These are phyloP conservation scores for Montipora foliosa DNA, from an alignment of 64 coral and sea anemone genomes.

Conservation along the genomic window DNA sequence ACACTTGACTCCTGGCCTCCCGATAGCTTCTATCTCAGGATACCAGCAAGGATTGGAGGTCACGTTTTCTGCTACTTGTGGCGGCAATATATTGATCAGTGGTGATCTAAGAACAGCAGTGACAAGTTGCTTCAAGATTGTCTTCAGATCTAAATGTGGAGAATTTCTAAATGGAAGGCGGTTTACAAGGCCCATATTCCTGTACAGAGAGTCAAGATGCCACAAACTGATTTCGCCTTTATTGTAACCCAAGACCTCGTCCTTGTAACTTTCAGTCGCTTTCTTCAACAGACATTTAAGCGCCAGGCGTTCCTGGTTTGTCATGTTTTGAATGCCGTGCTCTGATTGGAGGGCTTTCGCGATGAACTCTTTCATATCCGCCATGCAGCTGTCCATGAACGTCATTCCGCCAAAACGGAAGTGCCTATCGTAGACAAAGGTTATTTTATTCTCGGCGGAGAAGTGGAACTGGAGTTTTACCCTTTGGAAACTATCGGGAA, in stretches of 20 bases:
- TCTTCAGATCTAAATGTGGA: conserved; percentile 28
- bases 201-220: conserved; percentile 84
- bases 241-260: conserved; percentile 68
- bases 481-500: neutral
- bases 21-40: conserved; percentile 72
- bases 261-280: conserved; percentile 67
- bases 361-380: conserved; percentile 81
- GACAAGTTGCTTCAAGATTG: conserved; percentile 55
- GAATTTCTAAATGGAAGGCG: conserved; percentile 59
- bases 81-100: conserved; percentile 62
- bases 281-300: conserved; percentile 47
- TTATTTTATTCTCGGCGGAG: neutral
- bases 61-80: conserved; percentile 64
- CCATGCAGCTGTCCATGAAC: conserved; percentile 72
- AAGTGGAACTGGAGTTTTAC: neutral
- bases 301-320: neutral
- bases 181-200: conserved; percentile 65
- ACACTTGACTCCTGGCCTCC: conserved; percentile 83
- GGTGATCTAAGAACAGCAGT: conserved; percentile 58
- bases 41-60: conserved; percentile 85
- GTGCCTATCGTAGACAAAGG: conserved; percentile 57
- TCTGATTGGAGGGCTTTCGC: conserved; percentile 18
- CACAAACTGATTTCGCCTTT: conserved; percentile 81
- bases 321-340: neutral
- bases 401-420: conserved; percentile 77